These are phyloP conservation scores for Agapetus fuscipes DNA, from an alignment of 2,888 invertebrate genomes.

Conservation along the genomic window DNA sequence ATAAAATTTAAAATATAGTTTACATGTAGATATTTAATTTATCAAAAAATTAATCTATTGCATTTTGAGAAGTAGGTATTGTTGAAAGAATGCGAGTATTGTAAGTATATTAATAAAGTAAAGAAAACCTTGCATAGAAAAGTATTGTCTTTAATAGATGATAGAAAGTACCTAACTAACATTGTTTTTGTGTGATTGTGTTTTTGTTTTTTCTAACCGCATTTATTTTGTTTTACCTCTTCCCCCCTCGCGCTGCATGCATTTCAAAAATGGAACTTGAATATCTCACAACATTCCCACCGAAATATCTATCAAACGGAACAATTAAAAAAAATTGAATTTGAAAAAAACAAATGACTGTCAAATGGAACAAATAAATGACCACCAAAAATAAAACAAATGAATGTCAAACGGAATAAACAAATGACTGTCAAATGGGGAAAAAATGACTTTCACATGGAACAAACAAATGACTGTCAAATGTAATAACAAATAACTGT, in stretches of 20 bases:
- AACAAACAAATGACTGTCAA: not conserved
- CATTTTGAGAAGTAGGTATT: too few relatives aligned
- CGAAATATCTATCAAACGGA: not conserved
- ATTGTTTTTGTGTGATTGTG: constrained; percentile 8
- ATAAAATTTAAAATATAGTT: too few relatives aligned
- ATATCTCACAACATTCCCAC: constrained; percentile 4
- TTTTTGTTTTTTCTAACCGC: constrained; percentile 4
- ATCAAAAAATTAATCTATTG: too few relatives aligned
- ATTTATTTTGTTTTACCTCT: constrained; percentile 4
- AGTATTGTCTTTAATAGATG: too few relatives aligned
- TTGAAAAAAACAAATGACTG: not conserved
- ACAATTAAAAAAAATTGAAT: not conserved
- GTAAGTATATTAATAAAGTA: too few relatives aligned
- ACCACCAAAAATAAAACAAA: not conserved
- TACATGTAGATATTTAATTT: too few relatives aligned
- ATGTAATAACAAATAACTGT: not conserved
- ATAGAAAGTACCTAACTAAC: too few relatives aligned
- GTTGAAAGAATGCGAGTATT: too few relatives aligned
- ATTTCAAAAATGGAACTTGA: constrained; percentile 4
- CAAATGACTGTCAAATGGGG: not conserved
- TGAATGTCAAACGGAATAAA: not conserved
- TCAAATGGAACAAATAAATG: not conserved
- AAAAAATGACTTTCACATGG: not conserved
- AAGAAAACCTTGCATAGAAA: too few relatives aligned
- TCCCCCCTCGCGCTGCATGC: constrained; percentile 4